Base-by-base conservation (phyloP, 2,888 invertebrate genomes). In the Chydorus sphaericus region DNA sequence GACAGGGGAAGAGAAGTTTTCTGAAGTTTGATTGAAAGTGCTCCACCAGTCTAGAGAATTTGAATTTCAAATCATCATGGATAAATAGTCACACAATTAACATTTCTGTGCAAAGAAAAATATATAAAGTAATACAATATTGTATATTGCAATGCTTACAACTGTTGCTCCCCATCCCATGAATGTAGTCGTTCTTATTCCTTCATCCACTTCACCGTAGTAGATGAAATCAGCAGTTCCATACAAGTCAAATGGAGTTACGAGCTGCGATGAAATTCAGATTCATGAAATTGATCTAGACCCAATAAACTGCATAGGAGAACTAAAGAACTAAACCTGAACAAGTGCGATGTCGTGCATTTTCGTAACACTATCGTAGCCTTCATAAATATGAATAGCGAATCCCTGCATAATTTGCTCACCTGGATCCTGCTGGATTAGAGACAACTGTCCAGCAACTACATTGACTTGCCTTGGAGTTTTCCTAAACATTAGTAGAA, bases 101-200 rank as follows among this genome's bases (percentile, higher is more conserved):
- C n/a, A n/a, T n/a, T n/a, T n/a, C n/a, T n/a, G 1, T 2, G 14
- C 3, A 26, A 2, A 18, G 11, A 23, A 2, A 1, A 10, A 7
- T 26, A 26, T 23, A 11, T 10, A 18, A 7, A 23, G 44, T 44
- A 14, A 14, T 36, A 7, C 16, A 4, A n/a, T 36, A 16, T 36
- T 36, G 36, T n/a, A 36, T 2, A 6, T 10, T 23, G 11, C 23
- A 44, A 23, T 16, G 14, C 44, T 4, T 26, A 44, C 44, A 23
- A n/a, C n/a, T 7, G 44, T 23, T 23, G 44, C 44, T 4, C 44
- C 44, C 44, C 44, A 44, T 44, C 44, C 44, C 44, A 44, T 44
- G 10, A 28, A 26, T 26, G 28, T 10, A 3, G 44, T 28, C 14
- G 44, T 44, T 5, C 3, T 8, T 2, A 23, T 44, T 8, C 26